These are phyloP conservation scores for Polydesmus complanatus DNA, from an alignment of 2,888 invertebrate species.

Conservation along the genomic window DNA sequence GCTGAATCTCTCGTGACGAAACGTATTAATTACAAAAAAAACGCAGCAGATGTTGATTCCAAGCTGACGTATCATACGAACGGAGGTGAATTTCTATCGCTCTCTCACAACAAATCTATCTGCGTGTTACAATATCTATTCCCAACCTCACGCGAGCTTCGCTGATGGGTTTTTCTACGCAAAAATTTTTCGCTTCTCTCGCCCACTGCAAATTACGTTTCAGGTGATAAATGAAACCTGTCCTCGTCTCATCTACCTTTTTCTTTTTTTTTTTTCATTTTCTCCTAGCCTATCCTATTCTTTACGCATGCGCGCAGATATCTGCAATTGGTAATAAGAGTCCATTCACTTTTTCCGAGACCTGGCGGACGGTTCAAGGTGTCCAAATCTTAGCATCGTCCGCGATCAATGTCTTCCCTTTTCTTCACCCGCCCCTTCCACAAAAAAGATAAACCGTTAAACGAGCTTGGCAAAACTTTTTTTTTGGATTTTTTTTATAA, in stretches of 20 bases:
- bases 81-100: neutral
- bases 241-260: neutral
- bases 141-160: neutral
- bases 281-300: no score
- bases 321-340: neutral
- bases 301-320: neutral
- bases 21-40: neutral
- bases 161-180: neutral
- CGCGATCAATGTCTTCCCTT: no score
- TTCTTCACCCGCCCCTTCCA: no score
- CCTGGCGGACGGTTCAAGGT: no score
- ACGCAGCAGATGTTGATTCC: neutral
- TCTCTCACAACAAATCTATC: no score
- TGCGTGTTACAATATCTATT: neutral
- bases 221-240: slow-evolving; percentile 10
- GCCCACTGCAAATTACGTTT: slow-evolving; percentile 1
- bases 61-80: no score
- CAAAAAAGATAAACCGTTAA: no score
- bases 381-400: no score
- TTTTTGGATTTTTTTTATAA: no score
- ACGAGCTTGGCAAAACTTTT: no score
- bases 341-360: neutral
- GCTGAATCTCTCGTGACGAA: neutral
- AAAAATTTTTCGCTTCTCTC: neutral
- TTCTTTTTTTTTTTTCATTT: neutral